phyloP scores from a whole-genome alignment of 2,888 invertebrate species.

The Drosophila kokeensis region DNA sequence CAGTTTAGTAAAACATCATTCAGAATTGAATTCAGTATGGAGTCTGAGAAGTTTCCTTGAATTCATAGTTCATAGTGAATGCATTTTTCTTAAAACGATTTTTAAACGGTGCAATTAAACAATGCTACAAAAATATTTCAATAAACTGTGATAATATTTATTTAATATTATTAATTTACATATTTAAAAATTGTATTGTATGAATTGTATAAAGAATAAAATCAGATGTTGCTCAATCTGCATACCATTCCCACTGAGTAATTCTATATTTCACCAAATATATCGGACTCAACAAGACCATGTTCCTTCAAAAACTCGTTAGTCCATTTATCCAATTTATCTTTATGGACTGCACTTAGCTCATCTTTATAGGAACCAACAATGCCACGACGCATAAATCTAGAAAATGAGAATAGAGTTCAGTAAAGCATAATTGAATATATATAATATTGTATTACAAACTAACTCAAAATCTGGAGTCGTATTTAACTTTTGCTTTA shows the following conservation, averaged over 20 bases:
- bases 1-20: background rate
- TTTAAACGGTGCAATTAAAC: background rate
- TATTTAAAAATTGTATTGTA: background rate
- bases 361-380: conserved; percentile 58
- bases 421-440: background rate
- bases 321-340: conserved; percentile 51
- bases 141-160: background rate
- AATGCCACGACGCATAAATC: conserved; percentile 62
- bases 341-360: conserved; percentile 27
- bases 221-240: background rate
- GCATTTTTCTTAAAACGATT: background rate
- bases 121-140: background rate
- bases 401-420: conserved; percentile 2
- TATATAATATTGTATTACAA: background rate
- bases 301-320: conserved; percentile 22
- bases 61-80: background rate
- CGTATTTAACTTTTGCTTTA: fast-evolving
- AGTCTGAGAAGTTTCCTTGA: background rate
- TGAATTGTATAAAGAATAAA: background rate
- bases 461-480: conserved; percentile 29
- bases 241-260: background rate
- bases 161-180: background rate
- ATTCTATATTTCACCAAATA: conserved; percentile 43
- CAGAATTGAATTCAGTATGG: background rate
- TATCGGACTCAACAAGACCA: conserved; percentile 43